Evolutionary conservation across 2,888 invertebrate species (phyloP), one percentile per base, ranked within the genome.

Genomic region (Tinea semifulvella): DNA sequence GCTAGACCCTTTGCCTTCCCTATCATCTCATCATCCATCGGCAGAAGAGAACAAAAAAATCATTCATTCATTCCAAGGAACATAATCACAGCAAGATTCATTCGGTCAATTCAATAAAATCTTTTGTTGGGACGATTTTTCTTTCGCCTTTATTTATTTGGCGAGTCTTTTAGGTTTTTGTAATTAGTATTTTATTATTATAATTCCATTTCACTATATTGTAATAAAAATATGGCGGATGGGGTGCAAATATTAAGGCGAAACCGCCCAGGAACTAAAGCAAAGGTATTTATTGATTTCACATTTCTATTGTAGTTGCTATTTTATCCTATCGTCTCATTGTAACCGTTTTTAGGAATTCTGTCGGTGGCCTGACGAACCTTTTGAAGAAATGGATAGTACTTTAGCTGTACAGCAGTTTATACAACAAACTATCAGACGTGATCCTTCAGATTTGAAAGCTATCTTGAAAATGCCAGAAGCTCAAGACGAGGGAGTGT

Each of bases 321-420:
- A 18, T 6, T 20, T 10, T n/a, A 5, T 4, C 8, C 20, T 17
- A 36, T 36, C 20, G 13, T 18, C 20, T 10, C 27, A 13, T 36
- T 17, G n/a, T 31, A 27, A 36, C 43, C 51, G 53, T 51, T 58
- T 64, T 11, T 53, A 96, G 96, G 95, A 97, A 63, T 99, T 97
- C 82, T 93, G 95, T 65, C 91, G 90, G 52, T 99, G 99, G 99
- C 95, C 96, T 26, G 97, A 98, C 84, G 95, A 98, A 76, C 90
- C 93, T 0, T 96, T 98, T 66, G 98, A 99, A 68, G 98, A 99
- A 80, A 99, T 99, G 98, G 98, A 99, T 69, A 98, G 96, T 67
- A 98, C 98, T 16, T 80, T 99, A 47, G 98, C 97, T 54, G 98
- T 99, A 43, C 99, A 98, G 66, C 98, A 98, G 68, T 98, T 94